A percentile compares a stretch with the other conserved stretches of the same genome.
Evolutionary conservation across 2,797 vertebrate genomes (phyloP).

Genomic region (Dicrostonyx torquatus): DNA sequence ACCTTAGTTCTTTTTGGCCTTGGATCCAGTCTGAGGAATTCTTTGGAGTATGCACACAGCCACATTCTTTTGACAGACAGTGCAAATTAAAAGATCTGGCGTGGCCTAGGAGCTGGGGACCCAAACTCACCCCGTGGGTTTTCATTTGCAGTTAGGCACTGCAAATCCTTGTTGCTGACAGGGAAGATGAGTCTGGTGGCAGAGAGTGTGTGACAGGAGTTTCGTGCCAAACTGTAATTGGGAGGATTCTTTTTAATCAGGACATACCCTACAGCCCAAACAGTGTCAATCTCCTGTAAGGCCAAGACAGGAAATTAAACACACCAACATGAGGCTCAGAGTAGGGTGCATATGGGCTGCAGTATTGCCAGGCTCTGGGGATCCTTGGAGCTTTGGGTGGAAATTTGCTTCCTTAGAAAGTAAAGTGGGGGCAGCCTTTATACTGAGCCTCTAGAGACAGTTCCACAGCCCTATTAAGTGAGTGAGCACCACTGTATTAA

Average conservation of each 20-base stretch:
- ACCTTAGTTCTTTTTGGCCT: conserved; percentile 68
- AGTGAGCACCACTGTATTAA: conserved; percentile 68
- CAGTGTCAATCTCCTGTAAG: conserved; percentile 87
- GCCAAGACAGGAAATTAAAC: conserved; percentile 89
- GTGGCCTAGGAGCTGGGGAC: conserved; percentile 81
- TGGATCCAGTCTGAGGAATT: conserved; percentile 80
- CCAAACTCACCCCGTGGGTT: conserved; percentile 87
- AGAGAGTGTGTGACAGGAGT: conserved; percentile 82
- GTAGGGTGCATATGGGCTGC: conserved; percentile 65
- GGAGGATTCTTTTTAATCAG: conserved; percentile 91
- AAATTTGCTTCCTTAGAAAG: conserved; percentile 69
- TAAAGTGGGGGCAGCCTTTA: neutral
- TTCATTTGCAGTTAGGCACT: conserved; percentile 88
- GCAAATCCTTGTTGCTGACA: conserved; percentile 88
- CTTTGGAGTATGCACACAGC: conserved; percentile 82
- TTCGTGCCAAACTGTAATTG: conserved; percentile 87
- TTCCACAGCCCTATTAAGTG: conserved; percentile 1
- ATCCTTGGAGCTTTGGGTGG: conserved; percentile 76
- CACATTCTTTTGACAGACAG: conserved; percentile 87
- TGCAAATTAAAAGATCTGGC: conserved; percentile 89
- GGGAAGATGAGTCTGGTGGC: conserved; percentile 85
- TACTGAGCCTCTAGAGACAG: neutral
- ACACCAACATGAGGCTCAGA: conserved; percentile 84
- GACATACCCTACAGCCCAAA: conserved; percentile 88
- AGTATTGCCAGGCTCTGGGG: conserved; percentile 81